Percentiles rank a stretch among this genome's conserved stretches.
phyloP scores from a whole-genome alignment of 2,113 vertebrate genomes.

The Tragelaphus buxtoni region DNA sequence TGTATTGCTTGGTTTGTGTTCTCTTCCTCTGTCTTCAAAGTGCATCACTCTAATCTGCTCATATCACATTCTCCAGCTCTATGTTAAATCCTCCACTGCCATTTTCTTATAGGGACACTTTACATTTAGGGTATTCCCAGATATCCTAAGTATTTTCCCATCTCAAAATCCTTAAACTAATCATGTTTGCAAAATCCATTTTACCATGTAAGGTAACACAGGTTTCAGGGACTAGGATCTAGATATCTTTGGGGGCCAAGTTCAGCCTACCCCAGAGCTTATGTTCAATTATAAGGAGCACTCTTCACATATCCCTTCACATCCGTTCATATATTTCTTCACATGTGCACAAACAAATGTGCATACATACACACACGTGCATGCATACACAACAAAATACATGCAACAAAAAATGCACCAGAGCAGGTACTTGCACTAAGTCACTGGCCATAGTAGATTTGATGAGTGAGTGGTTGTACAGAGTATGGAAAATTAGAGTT shows the following conservation, averaged over 20 bases:
- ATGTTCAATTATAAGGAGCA: neutral
- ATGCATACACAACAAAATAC: neutral
- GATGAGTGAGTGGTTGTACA: neutral
- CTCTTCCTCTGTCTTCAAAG: neutral
- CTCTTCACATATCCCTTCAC: neutral
- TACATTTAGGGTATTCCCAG: neutral
- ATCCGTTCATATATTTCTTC: neutral
- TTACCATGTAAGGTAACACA: neutral
- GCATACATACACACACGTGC: fast-evolving
- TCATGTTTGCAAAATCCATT: neutral
- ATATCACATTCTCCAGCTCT: neutral
- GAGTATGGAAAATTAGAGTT: neutral
- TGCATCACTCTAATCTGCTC: neutral
- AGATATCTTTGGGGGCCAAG: neutral
- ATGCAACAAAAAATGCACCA: neutral
- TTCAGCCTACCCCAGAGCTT: neutral
- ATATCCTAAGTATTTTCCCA: neutral
- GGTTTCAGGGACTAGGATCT: neutral
- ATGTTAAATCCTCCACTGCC: neutral
- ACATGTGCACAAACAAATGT: neutral
- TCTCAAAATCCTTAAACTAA: neutral
- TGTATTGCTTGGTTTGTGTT: neutral
- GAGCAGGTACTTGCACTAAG: neutral
- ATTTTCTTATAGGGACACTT: neutral
- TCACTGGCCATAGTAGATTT: neutral